Evolutionary conservation across 2,888 invertebrate genomes (phyloP).

Genomic region (Nomada ferruginata): DNA sequence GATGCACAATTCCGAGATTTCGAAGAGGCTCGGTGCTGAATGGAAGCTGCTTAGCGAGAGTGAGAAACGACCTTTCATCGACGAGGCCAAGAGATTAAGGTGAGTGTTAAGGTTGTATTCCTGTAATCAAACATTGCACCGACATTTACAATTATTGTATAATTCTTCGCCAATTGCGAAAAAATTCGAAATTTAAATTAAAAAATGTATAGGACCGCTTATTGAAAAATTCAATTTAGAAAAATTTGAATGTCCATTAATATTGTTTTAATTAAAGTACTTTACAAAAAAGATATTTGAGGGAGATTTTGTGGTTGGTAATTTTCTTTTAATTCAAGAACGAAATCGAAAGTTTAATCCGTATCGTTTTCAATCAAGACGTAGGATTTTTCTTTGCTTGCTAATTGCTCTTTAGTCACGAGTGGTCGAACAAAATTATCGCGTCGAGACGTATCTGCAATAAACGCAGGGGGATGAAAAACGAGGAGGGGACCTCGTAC

Average conservation of each 20-base stretch:
- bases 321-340: no score
- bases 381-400: slow-evolving; percentile 54
- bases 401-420: slow-evolving; percentile 78
- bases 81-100: slow-evolving; percentile 95
- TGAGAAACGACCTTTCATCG: slow-evolving; percentile 95
- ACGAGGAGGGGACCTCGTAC: slow-evolving; percentile 65
- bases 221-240: no score
- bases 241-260: no score
- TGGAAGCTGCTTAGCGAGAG: slow-evolving; percentile 95
- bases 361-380: slow-evolving; percentile 49
- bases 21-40: slow-evolving; percentile 93
- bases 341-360: background rate
- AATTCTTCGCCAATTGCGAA: no score
- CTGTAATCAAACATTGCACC: background rate
- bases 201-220: no score
- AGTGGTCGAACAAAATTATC: slow-evolving; percentile 75
- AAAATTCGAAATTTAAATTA: no score
- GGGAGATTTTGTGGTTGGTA: background rate
- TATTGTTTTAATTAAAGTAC: no score
- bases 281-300: no score
- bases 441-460: slow-evolving; percentile 67
- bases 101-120: slow-evolving; percentile 77
- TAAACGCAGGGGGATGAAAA: slow-evolving; percentile 59
- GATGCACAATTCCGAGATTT: slow-evolving; percentile 97
- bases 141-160: no score